A percentile compares a stretch with the other conserved stretches of the same genome.
Conservation (phyloP, 1,140 invertebrate species). For the Orussus abietinus region DNA sequence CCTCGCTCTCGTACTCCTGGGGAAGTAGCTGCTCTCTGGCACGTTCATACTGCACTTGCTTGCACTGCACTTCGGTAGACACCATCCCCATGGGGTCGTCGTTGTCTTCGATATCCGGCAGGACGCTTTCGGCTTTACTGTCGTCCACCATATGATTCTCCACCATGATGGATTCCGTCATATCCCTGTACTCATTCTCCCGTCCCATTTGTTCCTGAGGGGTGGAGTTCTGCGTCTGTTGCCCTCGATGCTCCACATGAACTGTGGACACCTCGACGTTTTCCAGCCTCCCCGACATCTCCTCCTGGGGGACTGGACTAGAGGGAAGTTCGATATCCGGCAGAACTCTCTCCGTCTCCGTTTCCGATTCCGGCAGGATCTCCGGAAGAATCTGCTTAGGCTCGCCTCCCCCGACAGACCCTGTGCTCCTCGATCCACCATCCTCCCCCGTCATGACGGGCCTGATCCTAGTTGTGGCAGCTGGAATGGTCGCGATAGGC, state of each 20-base stretch:
- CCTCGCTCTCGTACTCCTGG: slow-evolving; percentile 17
- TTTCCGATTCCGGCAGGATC: slow-evolving; percentile 25
- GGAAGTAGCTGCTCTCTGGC: slow-evolving; percentile 18
- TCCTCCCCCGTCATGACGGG: slow-evolving; percentile 28
- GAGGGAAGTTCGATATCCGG: slow-evolving; percentile 34
- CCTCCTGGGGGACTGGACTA: slow-evolving; percentile 12
- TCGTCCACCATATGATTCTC: slow-evolving; percentile 21
- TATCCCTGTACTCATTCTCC: too few relatives aligned
- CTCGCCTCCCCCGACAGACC: slow-evolving; percentile 26
- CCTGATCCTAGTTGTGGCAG: slow-evolving; percentile 31
- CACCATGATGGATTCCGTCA: too few relatives aligned
- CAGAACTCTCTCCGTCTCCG: slow-evolving; percentile 29
- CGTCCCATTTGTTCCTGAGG: too few relatives aligned
- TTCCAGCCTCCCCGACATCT: slow-evolving; percentile 14
- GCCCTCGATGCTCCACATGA: slow-evolving; percentile 24
- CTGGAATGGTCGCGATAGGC: slow-evolving; percentile 49
- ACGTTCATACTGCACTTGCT: slow-evolving; percentile 22
- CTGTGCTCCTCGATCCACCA: too few relatives aligned
- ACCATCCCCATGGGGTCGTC: slow-evolving; percentile 16
- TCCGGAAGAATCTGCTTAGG: slow-evolving; percentile 33
- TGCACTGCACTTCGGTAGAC: slow-evolving; percentile 13
- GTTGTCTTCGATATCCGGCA: slow-evolving; percentile 33
- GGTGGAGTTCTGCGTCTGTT: slow-evolving; percentile 23
- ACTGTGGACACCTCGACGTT: slow-evolving; percentile 14
- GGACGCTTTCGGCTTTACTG: slow-evolving; percentile 32